Conservation (phyloP, 2,888 invertebrate species). For the Poecilus cupreus region DNA sequence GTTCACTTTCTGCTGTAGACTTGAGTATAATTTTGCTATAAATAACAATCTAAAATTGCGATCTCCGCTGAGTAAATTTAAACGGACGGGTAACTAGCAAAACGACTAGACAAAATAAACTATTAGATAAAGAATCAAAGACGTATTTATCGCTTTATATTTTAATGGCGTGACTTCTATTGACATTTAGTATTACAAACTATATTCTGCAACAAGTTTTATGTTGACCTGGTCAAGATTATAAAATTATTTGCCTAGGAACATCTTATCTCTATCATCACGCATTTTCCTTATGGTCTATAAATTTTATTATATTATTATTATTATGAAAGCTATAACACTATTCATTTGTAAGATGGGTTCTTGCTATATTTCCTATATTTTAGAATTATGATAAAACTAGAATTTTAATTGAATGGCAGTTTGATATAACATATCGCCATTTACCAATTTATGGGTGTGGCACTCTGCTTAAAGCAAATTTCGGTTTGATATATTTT, state of each 20-base stretch:
- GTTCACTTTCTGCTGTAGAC: neutral
- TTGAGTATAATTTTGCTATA: constrained; percentile 7
- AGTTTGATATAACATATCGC: no score
- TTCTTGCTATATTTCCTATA: no score
- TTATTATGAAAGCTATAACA: no score
- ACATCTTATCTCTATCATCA: no score
- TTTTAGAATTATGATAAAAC: no score
- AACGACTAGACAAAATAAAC: constrained; percentile 12
- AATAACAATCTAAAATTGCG: constrained; percentile 16
- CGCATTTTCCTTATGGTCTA: no score
- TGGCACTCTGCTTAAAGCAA: no score
- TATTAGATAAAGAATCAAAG: neutral
- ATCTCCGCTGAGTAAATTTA: neutral
- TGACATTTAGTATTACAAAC: neutral
- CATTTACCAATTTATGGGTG: no score
- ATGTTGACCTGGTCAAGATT: neutral
- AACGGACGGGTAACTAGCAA: neutral
- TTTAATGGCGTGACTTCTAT: neutral
- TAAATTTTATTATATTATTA: no score
- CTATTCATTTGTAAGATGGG: no score
- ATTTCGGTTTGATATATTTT: no score
- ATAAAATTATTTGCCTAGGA: neutral
- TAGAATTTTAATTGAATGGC: no score
- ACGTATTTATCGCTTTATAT: neutral
- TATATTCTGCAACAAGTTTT: neutral